These are phyloP conservation scores for Chelon auratus DNA, from an alignment of 2,797 vertebrate genomes.

Conservation along the genomic window DNA sequence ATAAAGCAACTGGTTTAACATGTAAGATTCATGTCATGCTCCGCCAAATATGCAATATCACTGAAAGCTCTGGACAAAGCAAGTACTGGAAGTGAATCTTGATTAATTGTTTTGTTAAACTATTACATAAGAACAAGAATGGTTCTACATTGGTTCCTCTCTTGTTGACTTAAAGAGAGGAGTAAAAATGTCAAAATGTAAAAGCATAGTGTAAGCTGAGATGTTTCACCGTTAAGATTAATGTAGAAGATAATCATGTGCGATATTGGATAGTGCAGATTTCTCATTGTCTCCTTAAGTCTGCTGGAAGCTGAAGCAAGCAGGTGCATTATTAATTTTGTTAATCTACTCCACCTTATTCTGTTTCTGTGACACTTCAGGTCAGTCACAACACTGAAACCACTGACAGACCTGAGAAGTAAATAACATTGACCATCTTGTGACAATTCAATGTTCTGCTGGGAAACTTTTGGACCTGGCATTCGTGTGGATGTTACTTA, in stretches of 20 bases:
- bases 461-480: too few relatives aligned
- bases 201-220: too few relatives aligned
- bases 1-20: not conserved
- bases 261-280: not conserved
- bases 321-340: slow-evolving; percentile 16
- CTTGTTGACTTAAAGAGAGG: too few relatives aligned
- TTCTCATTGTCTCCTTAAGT: not conserved
- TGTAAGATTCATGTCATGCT: too few relatives aligned
- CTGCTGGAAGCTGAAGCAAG: not conserved
- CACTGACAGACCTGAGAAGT: too few relatives aligned
- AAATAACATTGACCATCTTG: too few relatives aligned
- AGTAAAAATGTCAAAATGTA: too few relatives aligned
- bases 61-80: not conserved
- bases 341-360: not conserved
- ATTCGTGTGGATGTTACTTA: too few relatives aligned
- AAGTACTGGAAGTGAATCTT: not conserved
- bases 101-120: not conserved
- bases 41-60: not conserved
- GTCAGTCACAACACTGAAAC: too few relatives aligned
- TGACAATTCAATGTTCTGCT: too few relatives aligned
- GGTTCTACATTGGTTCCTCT: too few relatives aligned
- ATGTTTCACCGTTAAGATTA: not conserved
- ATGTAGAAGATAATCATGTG: slow-evolving; percentile 2
- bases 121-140: too few relatives aligned
- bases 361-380: not conserved